These are phyloP conservation scores for Xenopus laevis DNA, from an alignment of 2,113 vertebrate genomes.

Conservation along the genomic window DNA sequence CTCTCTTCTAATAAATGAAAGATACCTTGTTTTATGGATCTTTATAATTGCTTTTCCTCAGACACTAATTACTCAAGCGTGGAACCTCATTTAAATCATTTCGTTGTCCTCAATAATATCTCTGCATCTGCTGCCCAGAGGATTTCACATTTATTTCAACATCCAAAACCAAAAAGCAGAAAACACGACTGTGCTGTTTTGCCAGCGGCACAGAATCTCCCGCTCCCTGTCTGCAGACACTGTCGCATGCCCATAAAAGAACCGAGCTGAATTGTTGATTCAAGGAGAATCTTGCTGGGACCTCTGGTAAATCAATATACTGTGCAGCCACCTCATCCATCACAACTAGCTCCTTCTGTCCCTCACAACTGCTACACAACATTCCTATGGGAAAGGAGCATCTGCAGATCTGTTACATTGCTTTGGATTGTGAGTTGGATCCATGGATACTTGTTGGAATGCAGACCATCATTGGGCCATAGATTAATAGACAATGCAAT, in stretches of 20 bases:
- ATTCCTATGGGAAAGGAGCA: neutral
- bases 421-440: neutral
- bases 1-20: neutral
- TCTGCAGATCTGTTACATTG: neutral
- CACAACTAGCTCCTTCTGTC: neutral
- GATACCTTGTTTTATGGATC: conserved; percentile 24
- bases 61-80: conserved; percentile 18
- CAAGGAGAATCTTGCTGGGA: conserved; percentile 12
- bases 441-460: neutral
- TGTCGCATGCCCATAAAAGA: neutral
- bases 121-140: conserved; percentile 22
- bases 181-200: conserved; percentile 13
- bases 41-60: conserved; percentile 11
- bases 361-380: neutral
- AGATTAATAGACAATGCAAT: neutral
- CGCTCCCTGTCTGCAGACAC: conserved; percentile 4
- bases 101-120: conserved; percentile 20
- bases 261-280: conserved; percentile 26
- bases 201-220: conserved; percentile 20
- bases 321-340: conserved; percentile 5
- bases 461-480: neutral
- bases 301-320: conserved; percentile 20
- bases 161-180: conserved; percentile 35
- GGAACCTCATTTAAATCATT: conserved; percentile 12
- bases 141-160: conserved; percentile 40